Evolutionary conservation across 2,113 vertebrate genomes (phyloP).

Genomic region (Struthio camelus): DNA sequence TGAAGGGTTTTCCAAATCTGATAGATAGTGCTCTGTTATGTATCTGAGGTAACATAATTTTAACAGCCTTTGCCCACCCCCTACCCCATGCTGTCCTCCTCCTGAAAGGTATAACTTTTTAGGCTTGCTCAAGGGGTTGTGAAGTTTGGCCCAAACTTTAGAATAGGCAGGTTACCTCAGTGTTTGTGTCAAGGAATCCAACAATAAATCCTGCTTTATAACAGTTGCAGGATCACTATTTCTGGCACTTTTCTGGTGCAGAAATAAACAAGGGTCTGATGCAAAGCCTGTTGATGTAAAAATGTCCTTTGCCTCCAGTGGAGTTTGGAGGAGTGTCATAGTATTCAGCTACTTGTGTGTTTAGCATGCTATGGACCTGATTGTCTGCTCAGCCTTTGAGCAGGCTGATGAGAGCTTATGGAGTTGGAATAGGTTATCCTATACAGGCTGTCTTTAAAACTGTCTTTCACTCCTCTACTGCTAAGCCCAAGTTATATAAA

Average conservation of each 20-base stretch:
- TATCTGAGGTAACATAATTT: background rate
- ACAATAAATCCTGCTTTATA: background rate
- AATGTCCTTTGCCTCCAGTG: background rate
- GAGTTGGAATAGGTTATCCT: background rate
- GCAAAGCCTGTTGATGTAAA: background rate
- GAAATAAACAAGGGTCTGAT: background rate
- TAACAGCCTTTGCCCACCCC: background rate
- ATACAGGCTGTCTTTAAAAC: background rate
- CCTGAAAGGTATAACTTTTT: background rate
- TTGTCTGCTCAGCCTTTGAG: background rate
- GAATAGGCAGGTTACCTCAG: background rate
- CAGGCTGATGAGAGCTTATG: background rate
- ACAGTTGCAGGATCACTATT: background rate
- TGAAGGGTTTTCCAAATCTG: background rate
- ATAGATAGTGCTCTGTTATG: background rate
- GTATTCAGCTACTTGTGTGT: background rate
- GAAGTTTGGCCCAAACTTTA: background rate
- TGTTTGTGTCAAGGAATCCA: background rate
- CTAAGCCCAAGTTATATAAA: background rate
- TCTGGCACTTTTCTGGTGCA: background rate
- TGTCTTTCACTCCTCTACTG: background rate
- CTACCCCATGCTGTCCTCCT: background rate
- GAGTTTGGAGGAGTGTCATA: background rate
- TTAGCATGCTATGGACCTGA: fast-evolving
- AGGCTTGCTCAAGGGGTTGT: background rate